Conservation (phyloP, 1,140 invertebrate genomes). For the Scylla paramamosain region DNA sequence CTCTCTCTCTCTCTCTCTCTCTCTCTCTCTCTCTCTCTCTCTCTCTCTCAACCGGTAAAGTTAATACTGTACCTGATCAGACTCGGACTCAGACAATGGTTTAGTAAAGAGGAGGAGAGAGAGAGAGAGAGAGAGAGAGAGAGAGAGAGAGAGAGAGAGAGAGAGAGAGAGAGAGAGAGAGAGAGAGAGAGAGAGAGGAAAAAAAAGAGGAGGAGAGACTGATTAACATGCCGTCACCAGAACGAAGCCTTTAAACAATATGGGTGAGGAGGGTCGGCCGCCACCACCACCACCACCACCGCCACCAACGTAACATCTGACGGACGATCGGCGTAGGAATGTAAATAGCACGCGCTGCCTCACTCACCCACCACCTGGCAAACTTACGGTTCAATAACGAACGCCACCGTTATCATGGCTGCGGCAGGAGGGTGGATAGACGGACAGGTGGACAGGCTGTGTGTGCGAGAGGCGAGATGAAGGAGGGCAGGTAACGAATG, state of each 20-base stretch:
- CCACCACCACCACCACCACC: no score
- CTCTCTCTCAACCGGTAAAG: neutral
- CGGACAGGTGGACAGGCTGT: no score
- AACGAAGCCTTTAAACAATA: no score
- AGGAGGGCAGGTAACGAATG: neutral
- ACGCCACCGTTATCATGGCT: slow-evolving; percentile 61
- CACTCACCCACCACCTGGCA: slow-evolving; percentile 17
- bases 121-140: neutral
- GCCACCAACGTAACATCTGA: neutral
- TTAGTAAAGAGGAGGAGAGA: no score
- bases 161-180: neutral
- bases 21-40: neutral
- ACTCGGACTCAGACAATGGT: neutral
- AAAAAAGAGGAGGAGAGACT: no score
- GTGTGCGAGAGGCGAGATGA: neutral
- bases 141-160: neutral
- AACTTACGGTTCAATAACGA: slow-evolving; percentile 67
- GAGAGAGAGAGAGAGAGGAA: neutral
- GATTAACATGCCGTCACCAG: no score
- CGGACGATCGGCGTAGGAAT: neutral
- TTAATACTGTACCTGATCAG: neutral
- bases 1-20: neutral
- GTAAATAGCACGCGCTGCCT: neutral
- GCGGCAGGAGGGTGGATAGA: neutral
- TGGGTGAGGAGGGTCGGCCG: no score